These are phyloP conservation scores for Helarctos malayanus DNA, from an alignment of 2,797 vertebrate species.

Conservation along the genomic window DNA sequence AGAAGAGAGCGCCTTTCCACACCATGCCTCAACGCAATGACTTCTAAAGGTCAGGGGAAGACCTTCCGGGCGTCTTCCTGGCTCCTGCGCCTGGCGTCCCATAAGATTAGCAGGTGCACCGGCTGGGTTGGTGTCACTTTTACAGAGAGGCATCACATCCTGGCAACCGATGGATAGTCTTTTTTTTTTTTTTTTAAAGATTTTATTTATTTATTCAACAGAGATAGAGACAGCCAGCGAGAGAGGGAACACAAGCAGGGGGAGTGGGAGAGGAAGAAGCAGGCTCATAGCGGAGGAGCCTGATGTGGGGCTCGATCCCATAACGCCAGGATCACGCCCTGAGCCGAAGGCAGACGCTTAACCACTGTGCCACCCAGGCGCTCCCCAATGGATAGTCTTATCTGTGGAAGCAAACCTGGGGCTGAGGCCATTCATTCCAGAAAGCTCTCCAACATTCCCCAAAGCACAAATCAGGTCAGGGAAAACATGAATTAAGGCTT, in stretches of 20 bases:
- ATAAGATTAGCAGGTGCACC: background rate
- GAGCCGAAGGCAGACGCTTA: too few relatives aligned
- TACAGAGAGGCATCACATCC: background rate
- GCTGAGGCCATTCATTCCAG: background rate
- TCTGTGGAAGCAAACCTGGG: background rate
- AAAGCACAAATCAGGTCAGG: background rate
- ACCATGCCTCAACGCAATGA: background rate
- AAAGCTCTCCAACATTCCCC: background rate
- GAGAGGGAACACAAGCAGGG: too few relatives aligned
- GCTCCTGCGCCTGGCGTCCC: background rate
- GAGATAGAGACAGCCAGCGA: too few relatives aligned
- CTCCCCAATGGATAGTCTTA: background rate
- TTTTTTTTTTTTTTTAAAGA: background rate
- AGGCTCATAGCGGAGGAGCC: too few relatives aligned
- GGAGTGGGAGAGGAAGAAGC: too few relatives aligned
- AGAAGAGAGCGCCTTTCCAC: background rate
- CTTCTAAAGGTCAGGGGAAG: constrained; percentile 30
- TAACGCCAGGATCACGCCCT: too few relatives aligned
- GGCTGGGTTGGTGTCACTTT: background rate
- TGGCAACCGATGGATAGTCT: background rate
- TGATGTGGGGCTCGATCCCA: too few relatives aligned
- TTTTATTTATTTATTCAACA: too few relatives aligned
- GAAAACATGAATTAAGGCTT: background rate
- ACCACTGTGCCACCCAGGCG: too few relatives aligned
- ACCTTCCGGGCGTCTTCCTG: background rate